Percentiles rank a stretch among this genome's conserved stretches.
Conservation (phyloP, 2,888 invertebrate species). For the Anagyrus pseudococci region DNA sequence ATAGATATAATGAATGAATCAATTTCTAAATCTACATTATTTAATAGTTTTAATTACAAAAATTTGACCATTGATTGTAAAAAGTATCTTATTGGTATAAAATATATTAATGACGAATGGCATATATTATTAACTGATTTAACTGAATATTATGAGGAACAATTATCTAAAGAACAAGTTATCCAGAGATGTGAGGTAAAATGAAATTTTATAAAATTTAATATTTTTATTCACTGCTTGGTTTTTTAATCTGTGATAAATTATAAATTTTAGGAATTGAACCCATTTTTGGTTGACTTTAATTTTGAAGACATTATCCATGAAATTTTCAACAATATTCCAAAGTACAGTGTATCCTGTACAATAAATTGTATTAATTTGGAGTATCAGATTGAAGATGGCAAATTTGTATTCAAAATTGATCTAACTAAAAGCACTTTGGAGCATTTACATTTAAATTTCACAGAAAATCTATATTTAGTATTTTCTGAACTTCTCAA, state of each 20-base stretch:
- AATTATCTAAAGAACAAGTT: conserved; percentile 41
- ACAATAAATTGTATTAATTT: conserved; percentile 45
- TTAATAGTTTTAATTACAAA: conserved; percentile 36
- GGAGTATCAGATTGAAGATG: conserved; percentile 44
- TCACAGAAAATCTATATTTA: conserved; percentile 50
- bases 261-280: conserved; percentile 45
- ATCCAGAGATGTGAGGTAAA: conserved; percentile 47
- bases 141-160: conserved; percentile 45
- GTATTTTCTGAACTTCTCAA: conserved; percentile 45
- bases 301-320: conserved; percentile 44
- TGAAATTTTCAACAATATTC: conserved; percentile 47
- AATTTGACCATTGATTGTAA: conserved; percentile 39
- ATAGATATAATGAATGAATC: too few species aligned
- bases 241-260: neutral
- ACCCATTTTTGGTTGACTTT: conserved; percentile 48
- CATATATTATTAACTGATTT: conserved; percentile 44
- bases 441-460: conserved; percentile 46
- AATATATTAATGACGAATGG: conserved; percentile 25
- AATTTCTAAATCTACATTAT: too few species aligned
- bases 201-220: neutral
- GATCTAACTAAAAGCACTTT: conserved; percentile 45
- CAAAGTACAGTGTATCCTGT: conserved; percentile 40
- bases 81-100: conserved; percentile 39
- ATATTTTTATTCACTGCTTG: neutral
- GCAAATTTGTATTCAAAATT: conserved; percentile 49